These are phyloP conservation scores for Bufotes viridis DNA, from an alignment of 2,797 vertebrate genomes.

Conservation along the genomic window DNA sequence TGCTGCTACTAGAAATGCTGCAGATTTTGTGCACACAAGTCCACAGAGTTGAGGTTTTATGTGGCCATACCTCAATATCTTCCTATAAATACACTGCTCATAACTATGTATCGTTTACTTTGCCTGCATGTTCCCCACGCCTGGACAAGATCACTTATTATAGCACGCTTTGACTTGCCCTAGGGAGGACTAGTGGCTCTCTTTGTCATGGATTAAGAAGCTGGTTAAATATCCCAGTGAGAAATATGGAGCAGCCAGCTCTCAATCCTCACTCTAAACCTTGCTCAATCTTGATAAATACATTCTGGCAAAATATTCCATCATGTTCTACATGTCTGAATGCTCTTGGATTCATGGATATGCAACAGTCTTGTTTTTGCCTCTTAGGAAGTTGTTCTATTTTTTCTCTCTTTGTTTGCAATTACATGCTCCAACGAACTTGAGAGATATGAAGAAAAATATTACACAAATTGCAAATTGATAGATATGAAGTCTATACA, in stretches of 20 bases:
- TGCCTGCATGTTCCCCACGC: background rate
- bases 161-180: background rate
- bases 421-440: conserved; percentile 60
- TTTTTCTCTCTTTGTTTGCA: conserved; percentile 60
- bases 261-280: conserved; percentile 34
- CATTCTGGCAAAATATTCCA: conserved; percentile 56
- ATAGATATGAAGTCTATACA: conserved; percentile 60
- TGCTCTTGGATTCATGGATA: conserved; percentile 61
- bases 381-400: conserved; percentile 59
- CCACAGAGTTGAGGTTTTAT: no score
- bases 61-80: background rate
- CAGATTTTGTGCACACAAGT: no score
- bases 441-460: conserved; percentile 63
- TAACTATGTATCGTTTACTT: background rate
- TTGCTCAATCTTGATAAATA: conserved; percentile 60
- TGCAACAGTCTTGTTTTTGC: conserved; percentile 57
- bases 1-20: no score
- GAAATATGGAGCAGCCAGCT: conserved; percentile 29
- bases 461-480: conserved; percentile 63
- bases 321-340: conserved; percentile 61
- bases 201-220: background rate
- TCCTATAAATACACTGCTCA: background rate
- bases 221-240: conserved; percentile 6
- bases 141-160: background rate
- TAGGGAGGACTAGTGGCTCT: background rate